phyloP scores from a whole-genome alignment of 2,888 invertebrate genomes.

The Uropetala carovei region DNA sequence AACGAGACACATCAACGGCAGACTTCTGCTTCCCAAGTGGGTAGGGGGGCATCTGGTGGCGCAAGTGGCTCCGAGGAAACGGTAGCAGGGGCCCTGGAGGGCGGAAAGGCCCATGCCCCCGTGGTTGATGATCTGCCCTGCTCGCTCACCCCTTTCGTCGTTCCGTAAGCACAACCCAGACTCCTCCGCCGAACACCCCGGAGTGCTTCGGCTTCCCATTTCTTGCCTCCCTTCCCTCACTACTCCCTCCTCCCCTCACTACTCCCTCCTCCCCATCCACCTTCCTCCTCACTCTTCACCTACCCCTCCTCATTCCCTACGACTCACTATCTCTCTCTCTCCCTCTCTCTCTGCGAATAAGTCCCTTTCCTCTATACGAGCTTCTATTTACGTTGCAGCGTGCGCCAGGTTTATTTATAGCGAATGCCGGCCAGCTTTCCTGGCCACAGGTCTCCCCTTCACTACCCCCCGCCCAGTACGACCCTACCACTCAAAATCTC shows the following conservation, averaged over 20 bases:
- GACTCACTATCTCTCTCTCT: not conserved
- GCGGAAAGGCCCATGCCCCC: not conserved
- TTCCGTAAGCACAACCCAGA: not conserved
- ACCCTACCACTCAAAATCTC: not conserved
- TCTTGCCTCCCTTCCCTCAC: not conserved
- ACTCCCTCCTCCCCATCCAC: not conserved
- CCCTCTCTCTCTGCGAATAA: constrained; percentile 54
- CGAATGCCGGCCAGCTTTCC: constrained; percentile 60
- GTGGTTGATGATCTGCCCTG: not conserved
- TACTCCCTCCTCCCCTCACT: not conserved
- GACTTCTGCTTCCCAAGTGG: constrained; percentile 19
- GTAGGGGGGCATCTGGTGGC: constrained; percentile 15
- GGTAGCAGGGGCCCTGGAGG: not conserved
- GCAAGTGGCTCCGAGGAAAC: constrained; percentile 49
- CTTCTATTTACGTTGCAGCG: constrained; percentile 62
- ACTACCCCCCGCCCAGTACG: not conserved
- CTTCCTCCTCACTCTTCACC: not conserved
- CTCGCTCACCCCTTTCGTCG: not conserved
- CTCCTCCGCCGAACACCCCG: not conserved
- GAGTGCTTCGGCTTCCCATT: not conserved
- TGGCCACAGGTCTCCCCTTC: constrained; percentile 45
- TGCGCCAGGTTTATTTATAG: constrained; percentile 62
- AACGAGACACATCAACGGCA: not conserved
- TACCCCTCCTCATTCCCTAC: not conserved
- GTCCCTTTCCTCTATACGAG: constrained; percentile 60